A percentile compares a stretch with the other conserved stretches of the same genome.
Evolutionary conservation across 1,140 invertebrate genomes (phyloP).

Genomic region (Apis florea): DNA sequence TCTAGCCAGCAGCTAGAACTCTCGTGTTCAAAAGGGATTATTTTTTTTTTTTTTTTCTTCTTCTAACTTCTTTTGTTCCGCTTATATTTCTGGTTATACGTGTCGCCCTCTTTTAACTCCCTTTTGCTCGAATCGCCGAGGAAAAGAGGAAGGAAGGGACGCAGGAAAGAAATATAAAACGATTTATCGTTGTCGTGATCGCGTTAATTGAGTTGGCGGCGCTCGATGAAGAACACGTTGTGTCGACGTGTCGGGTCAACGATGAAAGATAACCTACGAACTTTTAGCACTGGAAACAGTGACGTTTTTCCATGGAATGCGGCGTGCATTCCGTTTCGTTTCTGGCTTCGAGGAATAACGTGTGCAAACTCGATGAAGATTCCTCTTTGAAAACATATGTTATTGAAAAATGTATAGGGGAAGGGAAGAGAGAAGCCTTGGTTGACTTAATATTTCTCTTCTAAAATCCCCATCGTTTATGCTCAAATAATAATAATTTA

Average conservation of each 20-base stretch:
- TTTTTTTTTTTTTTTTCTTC: too few relatives aligned
- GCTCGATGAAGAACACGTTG: conserved; percentile 5
- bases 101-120: too few relatives aligned
- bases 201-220: conserved; percentile 65
- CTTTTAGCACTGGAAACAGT: conserved; percentile 20
- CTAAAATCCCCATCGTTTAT: too few relatives aligned
- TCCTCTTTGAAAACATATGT: background rate
- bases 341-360: background rate
- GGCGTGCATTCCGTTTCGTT: conserved; percentile 3
- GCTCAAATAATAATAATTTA: too few relatives aligned
- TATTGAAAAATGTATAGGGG: too few relatives aligned
- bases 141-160: background rate
- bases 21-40: background rate
- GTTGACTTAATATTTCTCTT: too few relatives aligned
- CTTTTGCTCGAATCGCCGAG: background rate
- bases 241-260: background rate
- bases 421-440: too few relatives aligned
- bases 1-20: background rate
- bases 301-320: conserved; percentile 21
- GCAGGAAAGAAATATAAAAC: background rate
- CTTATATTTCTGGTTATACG: too few relatives aligned
- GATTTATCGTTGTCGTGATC: conserved; percentile 36
- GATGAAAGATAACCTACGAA: conserved; percentile 34
- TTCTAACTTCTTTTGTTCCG: background rate
- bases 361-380: background rate